Evolutionary conservation across 2,888 invertebrate species (phyloP).

Genomic region (Plusia festucae): DNA sequence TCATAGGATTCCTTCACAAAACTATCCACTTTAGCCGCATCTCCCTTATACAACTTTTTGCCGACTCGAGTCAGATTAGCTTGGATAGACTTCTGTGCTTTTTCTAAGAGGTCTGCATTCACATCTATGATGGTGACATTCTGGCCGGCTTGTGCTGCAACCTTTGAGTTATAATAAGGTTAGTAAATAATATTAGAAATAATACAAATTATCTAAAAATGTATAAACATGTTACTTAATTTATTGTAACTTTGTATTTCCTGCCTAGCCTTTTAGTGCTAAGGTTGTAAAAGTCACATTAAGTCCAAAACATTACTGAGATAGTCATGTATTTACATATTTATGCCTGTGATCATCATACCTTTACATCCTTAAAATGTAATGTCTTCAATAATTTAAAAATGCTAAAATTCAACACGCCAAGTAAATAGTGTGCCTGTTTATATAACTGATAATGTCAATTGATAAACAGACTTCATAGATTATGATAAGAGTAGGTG

Average conservation of each 20-base stretch:
- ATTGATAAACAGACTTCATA: not conserved
- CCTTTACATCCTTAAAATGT: no score
- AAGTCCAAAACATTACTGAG: no score
- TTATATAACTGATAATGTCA: slow-evolving; percentile 1
- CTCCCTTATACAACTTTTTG: slow-evolving; percentile 93
- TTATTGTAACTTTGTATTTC: no score
- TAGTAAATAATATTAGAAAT: not conserved
- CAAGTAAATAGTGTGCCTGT: not conserved
- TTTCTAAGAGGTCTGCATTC: slow-evolving; percentile 91
- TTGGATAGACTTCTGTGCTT: slow-evolving; percentile 92
- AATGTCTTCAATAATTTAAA: no score
- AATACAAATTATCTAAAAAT: not conserved
- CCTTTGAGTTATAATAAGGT: slow-evolving; percentile 89
- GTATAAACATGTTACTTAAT: no score
- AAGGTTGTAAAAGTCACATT: no score
- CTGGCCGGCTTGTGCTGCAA: slow-evolving; percentile 95
- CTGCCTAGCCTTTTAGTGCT: no score
- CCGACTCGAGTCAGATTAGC: slow-evolving; percentile 93
- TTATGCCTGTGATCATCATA: no score
- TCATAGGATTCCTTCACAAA: slow-evolving; percentile 90
- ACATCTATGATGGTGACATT: slow-evolving; percentile 95
- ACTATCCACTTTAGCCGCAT: slow-evolving; percentile 90
- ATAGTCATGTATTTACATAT: no score
- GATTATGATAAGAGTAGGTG: not conserved
- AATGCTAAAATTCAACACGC: not conserved